Conservation (phyloP, 2,888 invertebrate genomes). For the Digitonthophagus gazella region DNA sequence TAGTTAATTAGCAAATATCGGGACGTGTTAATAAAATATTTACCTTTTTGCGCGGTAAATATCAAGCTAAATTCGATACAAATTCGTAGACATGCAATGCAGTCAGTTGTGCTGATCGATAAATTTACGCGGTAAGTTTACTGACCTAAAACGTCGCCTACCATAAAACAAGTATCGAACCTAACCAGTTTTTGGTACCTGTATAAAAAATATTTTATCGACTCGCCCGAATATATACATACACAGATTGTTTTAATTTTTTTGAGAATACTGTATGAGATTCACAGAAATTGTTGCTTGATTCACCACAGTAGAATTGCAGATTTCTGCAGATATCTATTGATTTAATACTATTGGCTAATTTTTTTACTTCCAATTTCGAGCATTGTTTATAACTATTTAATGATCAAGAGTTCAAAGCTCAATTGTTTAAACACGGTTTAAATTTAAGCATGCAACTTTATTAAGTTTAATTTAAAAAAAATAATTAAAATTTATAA, state of each 20-base stretch:
- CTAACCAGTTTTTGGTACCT: constrained; percentile 13
- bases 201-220: background rate
- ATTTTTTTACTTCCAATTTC: constrained; percentile 27
- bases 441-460: background rate
- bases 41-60: background rate
- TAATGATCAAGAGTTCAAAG: constrained; percentile 24
- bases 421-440: constrained; percentile 25
- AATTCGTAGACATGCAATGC: background rate
- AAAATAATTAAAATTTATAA: background rate
- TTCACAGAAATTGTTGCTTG: background rate
- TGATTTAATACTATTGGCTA: background rate
- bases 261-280: background rate
- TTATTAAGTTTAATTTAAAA: background rate
- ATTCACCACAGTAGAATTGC: constrained; percentile 1
- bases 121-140: background rate
- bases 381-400: constrained; percentile 40
- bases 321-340: constrained; percentile 4
- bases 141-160: background rate
- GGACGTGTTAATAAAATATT: constrained; percentile 26
- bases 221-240: background rate
- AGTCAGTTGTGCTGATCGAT: background rate
- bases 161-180: background rate
- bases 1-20: constrained; percentile 25
- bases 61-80: background rate
- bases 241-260: background rate